Base-by-base conservation (phyloP, 2,888 invertebrate species). In the Conchocele bisecta region DNA sequence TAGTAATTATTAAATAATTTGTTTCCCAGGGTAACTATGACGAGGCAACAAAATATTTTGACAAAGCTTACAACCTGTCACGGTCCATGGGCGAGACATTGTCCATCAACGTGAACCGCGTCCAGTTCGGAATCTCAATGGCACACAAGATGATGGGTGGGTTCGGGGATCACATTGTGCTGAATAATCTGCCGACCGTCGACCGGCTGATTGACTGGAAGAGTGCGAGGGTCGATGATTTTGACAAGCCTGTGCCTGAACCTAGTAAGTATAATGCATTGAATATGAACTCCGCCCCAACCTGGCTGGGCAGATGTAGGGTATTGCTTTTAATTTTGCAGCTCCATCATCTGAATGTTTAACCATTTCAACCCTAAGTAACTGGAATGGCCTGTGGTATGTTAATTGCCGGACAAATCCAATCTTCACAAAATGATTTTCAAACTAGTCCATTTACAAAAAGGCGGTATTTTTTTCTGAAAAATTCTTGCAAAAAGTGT, bases 21-120 rank as follows among this genome's bases (percentile, higher is more conserved):
- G 39, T 17, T 37, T 76, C 79, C 17, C 74, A 90, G 90, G 90
- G 90, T n/a, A 81, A 85, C 20, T 91, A 90, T 81, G 85, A 87
- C 24, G 88, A 90, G 68, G 91, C 91, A 1, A 85, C 88, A 9
- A 88, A 89, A 51, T 89, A 89, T 79, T 91, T 91, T 85, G 89
- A 86, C 82, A 89, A 89, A 71, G 88, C 90, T 5, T 91, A 91
- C 84, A 89, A 89, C 76, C 84, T 90, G 26, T 86, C 90, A 5
- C 79, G 90, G 26, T 83, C 89, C 22, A 74, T 89, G 80, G 86
- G 84, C 28, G 89, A 89, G 64, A 66, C 69, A 15, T 78, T 81
- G 5, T 80, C 89, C 20, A 88, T 90, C 60, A 88, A 85, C 59
- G 82, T 85, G 7, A 89, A 90, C 59, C 77, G 90, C 13, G 90